phyloP scores from a whole-genome alignment of 2,113 vertebrate species.

The Epinephelus moara region DNA sequence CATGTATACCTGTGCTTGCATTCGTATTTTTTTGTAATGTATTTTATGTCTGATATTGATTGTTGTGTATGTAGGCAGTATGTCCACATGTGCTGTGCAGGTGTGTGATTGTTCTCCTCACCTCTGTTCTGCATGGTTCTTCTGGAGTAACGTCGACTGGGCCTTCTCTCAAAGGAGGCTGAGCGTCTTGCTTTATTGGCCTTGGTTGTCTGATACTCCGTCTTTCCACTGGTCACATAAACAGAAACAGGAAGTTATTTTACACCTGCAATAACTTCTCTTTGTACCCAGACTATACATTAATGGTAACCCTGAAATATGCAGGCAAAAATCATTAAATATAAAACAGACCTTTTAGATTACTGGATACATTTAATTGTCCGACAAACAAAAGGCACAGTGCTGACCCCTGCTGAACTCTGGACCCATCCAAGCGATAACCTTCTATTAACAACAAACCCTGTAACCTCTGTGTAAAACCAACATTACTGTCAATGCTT shows the following conservation, averaged over 20 bases:
- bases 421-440: conserved; percentile 60
- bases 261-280: not conserved
- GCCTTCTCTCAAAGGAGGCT: conserved; percentile 95
- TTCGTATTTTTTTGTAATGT: not conserved
- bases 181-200: conserved; percentile 94
- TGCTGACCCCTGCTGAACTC: conserved; percentile 68
- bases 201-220: conserved; percentile 99
- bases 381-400: conserved; percentile 16
- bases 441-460: conserved; percentile 68
- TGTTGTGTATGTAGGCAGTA: not conserved
- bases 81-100: not conserved
- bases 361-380: conserved; percentile 4
- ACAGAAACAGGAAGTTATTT: conserved; percentile 8
- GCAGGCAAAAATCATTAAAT: not conserved
- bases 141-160: conserved; percentile 96
- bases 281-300: not conserved
- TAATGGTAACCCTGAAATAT: not conserved
- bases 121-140: conserved; percentile 92
- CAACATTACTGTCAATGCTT: conserved; percentile 66
- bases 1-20: not conserved
- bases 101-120: conserved; percentile 60
- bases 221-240: conserved; percentile 89
- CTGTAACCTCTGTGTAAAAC: conserved; percentile 68
- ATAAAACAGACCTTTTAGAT: not conserved
- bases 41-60: not conserved